Percentiles rank a stretch among this genome's conserved stretches.
These are phyloP conservation scores for Tinamus major DNA, from an alignment of 2,797 vertebrate genomes.

Conservation along the genomic window DNA sequence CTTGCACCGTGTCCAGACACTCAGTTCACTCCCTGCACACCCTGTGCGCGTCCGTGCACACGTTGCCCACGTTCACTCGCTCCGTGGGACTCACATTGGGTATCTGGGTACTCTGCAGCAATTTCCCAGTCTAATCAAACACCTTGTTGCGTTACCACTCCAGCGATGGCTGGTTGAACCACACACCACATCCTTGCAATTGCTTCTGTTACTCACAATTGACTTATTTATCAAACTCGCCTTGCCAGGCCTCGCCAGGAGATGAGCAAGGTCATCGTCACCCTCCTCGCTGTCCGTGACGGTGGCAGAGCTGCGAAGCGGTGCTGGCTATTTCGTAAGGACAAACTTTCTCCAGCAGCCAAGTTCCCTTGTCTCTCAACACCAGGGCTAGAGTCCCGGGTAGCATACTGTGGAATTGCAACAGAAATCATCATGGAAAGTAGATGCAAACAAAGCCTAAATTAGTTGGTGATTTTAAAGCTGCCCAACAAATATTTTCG, in stretches of 20 bases:
- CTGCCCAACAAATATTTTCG: not conserved
- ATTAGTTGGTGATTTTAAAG: slow-evolving; percentile 6
- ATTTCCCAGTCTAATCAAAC: slow-evolving; percentile 64
- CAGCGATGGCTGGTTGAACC: slow-evolving; percentile 70
- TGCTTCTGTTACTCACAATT: slow-evolving; percentile 66
- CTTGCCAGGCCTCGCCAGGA: slow-evolving; percentile 46
- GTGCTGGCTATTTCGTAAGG: not conserved
- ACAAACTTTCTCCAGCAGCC: slow-evolving; percentile 21
- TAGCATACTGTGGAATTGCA: slow-evolving; percentile 40
- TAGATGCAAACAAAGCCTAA: not conserved
- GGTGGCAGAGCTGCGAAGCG: slow-evolving; percentile 1
- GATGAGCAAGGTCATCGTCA: slow-evolving; percentile 60
- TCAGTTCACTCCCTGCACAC: not conserved
- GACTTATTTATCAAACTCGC: slow-evolving; percentile 67
- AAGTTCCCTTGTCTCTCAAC: not conserved
- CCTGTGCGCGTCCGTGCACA: not conserved
- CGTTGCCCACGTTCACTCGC: not conserved
- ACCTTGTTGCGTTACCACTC: slow-evolving; percentile 66
- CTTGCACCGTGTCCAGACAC: not conserved
- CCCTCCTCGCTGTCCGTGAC: slow-evolving; percentile 23
- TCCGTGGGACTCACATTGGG: slow-evolving; percentile 18
- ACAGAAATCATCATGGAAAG: slow-evolving; percentile 60
- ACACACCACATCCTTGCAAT: slow-evolving; percentile 75
- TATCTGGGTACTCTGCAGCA: slow-evolving; percentile 59
- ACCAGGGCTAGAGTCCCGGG: not conserved